A percentile compares a stretch with the other conserved stretches of the same genome.
Evolutionary conservation across 1,140 invertebrate species (phyloP).

Genomic region (Scaptomyza graminum): DNA sequence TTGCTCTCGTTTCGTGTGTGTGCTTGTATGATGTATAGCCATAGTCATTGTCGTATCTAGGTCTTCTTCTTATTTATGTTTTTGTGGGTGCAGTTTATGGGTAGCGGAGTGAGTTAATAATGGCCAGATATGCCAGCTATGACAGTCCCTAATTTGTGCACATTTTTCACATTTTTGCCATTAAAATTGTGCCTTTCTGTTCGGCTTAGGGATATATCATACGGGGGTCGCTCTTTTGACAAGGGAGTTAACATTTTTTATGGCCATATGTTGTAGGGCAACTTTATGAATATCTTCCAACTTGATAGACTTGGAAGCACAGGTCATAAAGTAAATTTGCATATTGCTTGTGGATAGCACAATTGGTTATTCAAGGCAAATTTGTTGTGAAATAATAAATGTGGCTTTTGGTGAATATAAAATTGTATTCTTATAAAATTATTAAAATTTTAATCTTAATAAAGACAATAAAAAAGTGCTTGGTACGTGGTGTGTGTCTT

Average conservation of each 20-base stretch:
- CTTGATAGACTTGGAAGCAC: not conserved
- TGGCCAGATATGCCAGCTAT: constrained; percentile 45
- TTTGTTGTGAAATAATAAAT: not conserved
- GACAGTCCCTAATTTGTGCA: constrained; percentile 52
- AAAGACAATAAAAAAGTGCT: too few species aligned
- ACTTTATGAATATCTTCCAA: constrained; percentile 21
- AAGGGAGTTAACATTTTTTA: constrained; percentile 21
- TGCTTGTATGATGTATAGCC: constrained; percentile 63
- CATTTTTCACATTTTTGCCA: constrained; percentile 45
- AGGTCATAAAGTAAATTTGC: not conserved
- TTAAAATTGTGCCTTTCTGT: constrained; percentile 28
- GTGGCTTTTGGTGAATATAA: too few species aligned
- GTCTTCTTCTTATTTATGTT: constrained; percentile 30
- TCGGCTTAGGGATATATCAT: constrained; percentile 34
- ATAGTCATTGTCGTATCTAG: constrained; percentile 46
- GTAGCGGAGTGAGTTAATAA: constrained; percentile 29
- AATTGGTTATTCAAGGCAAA: not conserved
- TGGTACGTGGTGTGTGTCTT: too few species aligned
- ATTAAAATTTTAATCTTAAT: not conserved
- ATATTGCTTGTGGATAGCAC: constrained; percentile 3
- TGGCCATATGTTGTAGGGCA: constrained; percentile 9
- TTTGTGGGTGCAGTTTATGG: not conserved
- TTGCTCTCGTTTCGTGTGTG: constrained; percentile 8
- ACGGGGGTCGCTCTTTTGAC: not conserved
- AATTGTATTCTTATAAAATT: too few species aligned